Base-by-base conservation (phyloP, 2,113 vertebrate species). In the Smithornis capensis region DNA sequence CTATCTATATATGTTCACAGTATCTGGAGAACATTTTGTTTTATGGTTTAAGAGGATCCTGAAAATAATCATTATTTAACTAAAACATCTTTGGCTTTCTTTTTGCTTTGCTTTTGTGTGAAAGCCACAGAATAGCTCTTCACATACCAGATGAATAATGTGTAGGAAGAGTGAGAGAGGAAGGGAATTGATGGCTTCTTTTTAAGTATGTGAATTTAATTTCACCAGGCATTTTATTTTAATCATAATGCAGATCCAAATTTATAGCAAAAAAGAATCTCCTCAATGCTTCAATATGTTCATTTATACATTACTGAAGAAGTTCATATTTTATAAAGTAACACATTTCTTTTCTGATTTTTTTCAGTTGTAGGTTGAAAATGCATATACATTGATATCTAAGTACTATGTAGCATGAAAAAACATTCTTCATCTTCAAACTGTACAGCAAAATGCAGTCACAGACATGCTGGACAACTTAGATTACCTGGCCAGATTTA, bases 121-220 rank as follows among this genome's bases (percentile, higher is more conserved):
- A 79, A 96, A 86, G 76, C 79, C 82, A 94, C 75, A 71, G 76
- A 94, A 84, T 63, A 94, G 90, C 73, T 96, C 95, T 95, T 96
- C 56, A 87, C 76, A 90, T 93, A 64, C 11, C 68, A 83, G 52
- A 96, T 95, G 93, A 95, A 96, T 95, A 97, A 85, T 67, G 92
- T 95, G 93, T 95, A 94, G 95, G 94, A 96, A 95, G 92, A 89
- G 82, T 71, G 85, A 92, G 85, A 94, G 64, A 88, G 73, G 79
- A 96, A 93, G 29, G 31, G 76, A 95, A 92, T 16, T 80, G 75
- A 83, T 89, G 57, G 57, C 40, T 96, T 87, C 71, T 94, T 76
- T 89, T 94, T 83, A 23, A 85, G 24, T 83, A 74, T 60, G 23
- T 86, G 75, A 80, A 94, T 93, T 94, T 93, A 82, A 83, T 96